Evolutionary conservation across 2,888 invertebrate species (phyloP).

Genomic region (Pristionchus mayeri): DNA sequence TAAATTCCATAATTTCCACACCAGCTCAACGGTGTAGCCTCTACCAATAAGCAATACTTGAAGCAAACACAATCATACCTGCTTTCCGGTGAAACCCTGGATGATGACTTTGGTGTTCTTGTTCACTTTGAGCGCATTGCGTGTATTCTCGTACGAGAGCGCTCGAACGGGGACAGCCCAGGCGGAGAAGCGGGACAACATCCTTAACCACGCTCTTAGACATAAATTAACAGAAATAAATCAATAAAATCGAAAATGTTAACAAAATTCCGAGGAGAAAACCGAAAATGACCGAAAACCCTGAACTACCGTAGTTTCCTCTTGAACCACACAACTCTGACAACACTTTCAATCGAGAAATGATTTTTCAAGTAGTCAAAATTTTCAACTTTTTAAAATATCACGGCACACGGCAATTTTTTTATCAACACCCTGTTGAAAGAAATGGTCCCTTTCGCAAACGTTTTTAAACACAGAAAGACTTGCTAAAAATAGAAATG

Average conservation of each 20-base stretch:
- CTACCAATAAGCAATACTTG: not conserved
- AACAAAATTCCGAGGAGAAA: not conserved
- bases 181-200: conserved; percentile 45
- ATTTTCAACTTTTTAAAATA: too few relatives aligned
- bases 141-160: conserved; percentile 53
- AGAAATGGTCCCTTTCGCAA: too few relatives aligned
- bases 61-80: conserved; percentile 21
- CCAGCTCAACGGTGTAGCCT: too few relatives aligned
- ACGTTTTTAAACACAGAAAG: too few relatives aligned
- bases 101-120: conserved; percentile 66
- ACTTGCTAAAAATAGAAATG: too few relatives aligned
- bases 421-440: too few relatives aligned
- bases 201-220: not conserved
- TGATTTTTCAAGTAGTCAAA: not conserved
- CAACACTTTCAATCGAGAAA: not conserved
- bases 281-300: not conserved
- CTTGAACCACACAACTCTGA: not conserved
- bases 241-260: not conserved
- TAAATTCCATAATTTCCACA: too few relatives aligned
- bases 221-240: not conserved
- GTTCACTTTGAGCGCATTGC: conserved; percentile 62
- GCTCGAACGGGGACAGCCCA: conserved; percentile 45
- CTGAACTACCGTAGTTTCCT: not conserved
- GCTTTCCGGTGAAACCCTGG: conserved; percentile 68
- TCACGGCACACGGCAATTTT: too few relatives aligned